Base-by-base conservation (phyloP, 1,140 invertebrate genomes). In the Polypedilum pembai region DNA sequence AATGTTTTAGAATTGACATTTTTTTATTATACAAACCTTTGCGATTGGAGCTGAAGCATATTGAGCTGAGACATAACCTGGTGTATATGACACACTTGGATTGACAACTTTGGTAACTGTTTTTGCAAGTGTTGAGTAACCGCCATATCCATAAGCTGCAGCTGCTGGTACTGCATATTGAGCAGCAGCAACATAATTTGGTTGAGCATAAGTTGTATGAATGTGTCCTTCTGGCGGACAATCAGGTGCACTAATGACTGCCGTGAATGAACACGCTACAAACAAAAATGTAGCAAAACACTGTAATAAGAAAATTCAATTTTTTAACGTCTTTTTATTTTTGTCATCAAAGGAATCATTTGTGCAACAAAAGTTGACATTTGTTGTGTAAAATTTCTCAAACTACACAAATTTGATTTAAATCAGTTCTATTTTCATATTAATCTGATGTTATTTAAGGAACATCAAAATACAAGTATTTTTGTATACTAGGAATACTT, bases 171-270 rank as follows among this genome's bases (percentile, higher is more conserved):
- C 65, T 18, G 65, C 17, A 10, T 69, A 69, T 20, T n/a, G 20
- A 69, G 18, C 5, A 20, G 65, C 17, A 10, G 65, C 65, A 21
- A 8, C 65, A 20, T 69, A 69, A 1, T 18, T 20, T 69, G 65
- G 65, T 8, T n/a, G 8, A 69, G 65, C 65, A 5, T 69, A 69
- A 0, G 65, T 20, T 10, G 17, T 8, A 66, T 66, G 63, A 20
- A n/a, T 18, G 20, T 69, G 65, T 7, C 65, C 65, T 69, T 69
- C 65, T 69, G 65, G 65, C 8, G 65, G 65, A 69, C 65, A 69
- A 20, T 69, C 65, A 69, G 65, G 65, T 20, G 65, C 65, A 10
- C n/a, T 10, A 8, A 69, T 20, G 17, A 69, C 65, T 20, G 20
- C 20, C 20, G 8, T 12, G 18, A 69, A 7, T n/a, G 65, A n/a